Conservation (phyloP, 2,113 vertebrate species). For the Dromas ardeola region DNA sequence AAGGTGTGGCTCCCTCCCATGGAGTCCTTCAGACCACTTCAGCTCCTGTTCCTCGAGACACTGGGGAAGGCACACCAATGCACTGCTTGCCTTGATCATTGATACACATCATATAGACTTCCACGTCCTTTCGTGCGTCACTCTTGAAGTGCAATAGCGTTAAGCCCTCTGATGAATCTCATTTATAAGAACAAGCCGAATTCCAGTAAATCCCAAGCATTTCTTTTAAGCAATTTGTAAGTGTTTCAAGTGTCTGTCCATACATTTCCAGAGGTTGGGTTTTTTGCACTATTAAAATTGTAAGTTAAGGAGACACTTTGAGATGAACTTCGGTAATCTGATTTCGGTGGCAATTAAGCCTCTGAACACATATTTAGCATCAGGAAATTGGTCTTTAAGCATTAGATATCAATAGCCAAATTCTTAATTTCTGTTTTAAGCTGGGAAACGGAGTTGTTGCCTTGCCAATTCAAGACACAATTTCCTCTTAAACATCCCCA, state of each 20-base stretch:
- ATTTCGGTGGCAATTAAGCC: neutral
- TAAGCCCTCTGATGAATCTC: neutral
- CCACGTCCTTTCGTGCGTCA: neutral
- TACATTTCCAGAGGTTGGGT: neutral
- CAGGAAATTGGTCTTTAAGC: neutral
- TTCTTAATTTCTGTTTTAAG: neutral
- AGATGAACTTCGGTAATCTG: neutral
- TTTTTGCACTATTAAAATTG: neutral
- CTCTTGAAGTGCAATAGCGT: neutral
- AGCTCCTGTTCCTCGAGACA: rapidly evolving
- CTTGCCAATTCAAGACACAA: neutral
- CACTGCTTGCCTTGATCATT: neutral
- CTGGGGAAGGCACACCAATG: too few species aligned
- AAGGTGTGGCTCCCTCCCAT: rapidly evolving
- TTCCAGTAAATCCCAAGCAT: neutral
- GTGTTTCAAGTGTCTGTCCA: neutral
- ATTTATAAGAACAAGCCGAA: neutral
- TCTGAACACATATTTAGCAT: neutral
- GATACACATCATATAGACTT: neutral
- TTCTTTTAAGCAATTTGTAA: neutral
- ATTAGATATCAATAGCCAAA: neutral
- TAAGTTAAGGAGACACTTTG: neutral
- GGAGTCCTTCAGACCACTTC: neutral
- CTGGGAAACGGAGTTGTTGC: neutral
- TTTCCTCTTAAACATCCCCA: neutral